A percentile compares a stretch with the other conserved stretches of the same genome.
Evolutionary conservation across 2,888 invertebrate genomes (phyloP).

Genomic region (Drosophila pegasa): DNA sequence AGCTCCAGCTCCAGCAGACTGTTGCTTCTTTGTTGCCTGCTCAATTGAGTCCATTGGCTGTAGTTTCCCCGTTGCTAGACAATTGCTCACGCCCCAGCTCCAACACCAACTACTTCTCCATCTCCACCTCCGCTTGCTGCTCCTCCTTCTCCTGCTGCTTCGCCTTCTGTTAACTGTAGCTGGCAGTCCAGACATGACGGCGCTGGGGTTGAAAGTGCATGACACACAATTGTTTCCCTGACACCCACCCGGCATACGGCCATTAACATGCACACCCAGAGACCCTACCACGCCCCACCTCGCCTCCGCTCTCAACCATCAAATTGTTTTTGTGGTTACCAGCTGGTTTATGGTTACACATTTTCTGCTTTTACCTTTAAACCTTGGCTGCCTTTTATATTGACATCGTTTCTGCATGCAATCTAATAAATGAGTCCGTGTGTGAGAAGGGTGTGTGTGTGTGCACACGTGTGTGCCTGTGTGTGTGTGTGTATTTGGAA

Average conservation of each 20-base stretch:
- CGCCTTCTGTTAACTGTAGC: not conserved
- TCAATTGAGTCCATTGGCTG: constrained; percentile 72
- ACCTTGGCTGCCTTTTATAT: constrained; percentile 38
- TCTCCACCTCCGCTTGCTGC: not conserved
- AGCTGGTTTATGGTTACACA: constrained; percentile 74
- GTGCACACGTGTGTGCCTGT: constrained; percentile 12
- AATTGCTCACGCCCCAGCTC: constrained; percentile 48
- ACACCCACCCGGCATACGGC: constrained; percentile 23
- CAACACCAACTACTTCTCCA: constrained; percentile 2
- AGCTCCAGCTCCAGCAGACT: constrained; percentile 44
- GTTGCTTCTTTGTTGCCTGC: constrained; percentile 62
- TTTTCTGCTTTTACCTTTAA: constrained; percentile 47
- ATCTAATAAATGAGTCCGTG: constrained; percentile 65
- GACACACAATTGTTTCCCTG: constrained; percentile 74
- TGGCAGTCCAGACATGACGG: constrained; percentile 45
- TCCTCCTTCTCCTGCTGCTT: not conserved
- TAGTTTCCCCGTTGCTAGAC: constrained; percentile 52
- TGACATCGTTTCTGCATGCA: constrained; percentile 70
- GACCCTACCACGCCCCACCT: not conserved
- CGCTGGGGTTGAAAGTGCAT: constrained; percentile 79
- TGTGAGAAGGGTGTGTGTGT: constrained; percentile 3
- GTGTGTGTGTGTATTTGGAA: constrained; percentile 21
- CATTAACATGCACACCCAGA: constrained; percentile 65
- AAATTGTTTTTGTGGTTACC: constrained; percentile 76
- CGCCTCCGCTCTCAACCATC: constrained; percentile 17